Conservation (phyloP, 2,113 vertebrate genomes). For the Coreoperca whiteheadi region DNA sequence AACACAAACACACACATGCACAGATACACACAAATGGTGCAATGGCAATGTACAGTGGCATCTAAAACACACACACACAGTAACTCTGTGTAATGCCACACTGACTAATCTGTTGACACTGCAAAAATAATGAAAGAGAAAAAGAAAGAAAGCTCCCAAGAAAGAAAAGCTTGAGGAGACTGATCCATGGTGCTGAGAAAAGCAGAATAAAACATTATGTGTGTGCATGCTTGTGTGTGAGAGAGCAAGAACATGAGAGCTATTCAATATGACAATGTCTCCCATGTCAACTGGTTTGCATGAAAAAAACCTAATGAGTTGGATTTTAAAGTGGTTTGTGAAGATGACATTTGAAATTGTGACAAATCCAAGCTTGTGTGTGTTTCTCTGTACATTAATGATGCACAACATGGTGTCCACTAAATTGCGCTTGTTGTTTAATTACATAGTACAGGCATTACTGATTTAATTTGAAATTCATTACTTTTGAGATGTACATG, state of each 20-base stretch:
- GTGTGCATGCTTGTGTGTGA: background rate
- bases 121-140: conserved; percentile 57
- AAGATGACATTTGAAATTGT: background rate
- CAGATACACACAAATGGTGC: conserved; percentile 14
- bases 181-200: conserved; percentile 58
- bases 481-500: conserved; percentile 15
- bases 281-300: conserved; percentile 22
- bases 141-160: conserved; percentile 14
- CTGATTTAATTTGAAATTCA: conserved; percentile 25
- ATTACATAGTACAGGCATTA: conserved; percentile 16
- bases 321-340: conserved; percentile 29
- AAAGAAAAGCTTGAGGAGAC: conserved; percentile 50
- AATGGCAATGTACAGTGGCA: conserved; percentile 25
- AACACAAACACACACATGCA: conserved; percentile 18
- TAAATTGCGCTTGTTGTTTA: conserved; percentile 18
- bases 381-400: conserved; percentile 14
- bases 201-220: conserved; percentile 54
- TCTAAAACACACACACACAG: conserved; percentile 44
- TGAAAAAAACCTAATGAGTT: conserved; percentile 37
- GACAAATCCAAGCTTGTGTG: conserved; percentile 1
- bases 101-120: conserved; percentile 56
- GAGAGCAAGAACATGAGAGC: conserved; percentile 9
- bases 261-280: conserved; percentile 21
- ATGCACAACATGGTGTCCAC: conserved; percentile 10
- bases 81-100: conserved; percentile 51